Conservation (phyloP, 2,888 invertebrate species). For the Phengaris arion region DNA sequence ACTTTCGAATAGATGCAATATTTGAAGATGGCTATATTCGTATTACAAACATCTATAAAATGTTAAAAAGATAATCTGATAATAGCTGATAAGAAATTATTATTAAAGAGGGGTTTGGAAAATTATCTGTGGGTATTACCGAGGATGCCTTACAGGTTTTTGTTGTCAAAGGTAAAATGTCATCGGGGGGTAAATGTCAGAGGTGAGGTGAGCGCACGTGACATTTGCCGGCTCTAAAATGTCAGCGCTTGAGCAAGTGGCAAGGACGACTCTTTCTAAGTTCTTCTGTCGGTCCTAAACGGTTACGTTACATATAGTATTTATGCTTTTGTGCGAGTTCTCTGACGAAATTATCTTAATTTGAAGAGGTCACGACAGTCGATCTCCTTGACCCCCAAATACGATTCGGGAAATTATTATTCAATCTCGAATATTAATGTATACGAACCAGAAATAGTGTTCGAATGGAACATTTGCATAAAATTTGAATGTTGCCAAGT, state of each 20-base stretch:
- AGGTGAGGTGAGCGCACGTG: constrained; percentile 72
- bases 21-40: neutral
- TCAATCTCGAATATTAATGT: constrained; percentile 35
- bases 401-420: constrained; percentile 54
- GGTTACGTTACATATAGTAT: constrained; percentile 71
- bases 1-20: neutral
- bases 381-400: constrained; percentile 69
- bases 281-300: constrained; percentile 64
- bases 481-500: constrained; percentile 25
- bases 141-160: constrained; percentile 44
- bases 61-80: neutral
- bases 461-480: constrained; percentile 11
- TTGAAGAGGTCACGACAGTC: constrained; percentile 67
- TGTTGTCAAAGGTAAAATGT: constrained; percentile 63
- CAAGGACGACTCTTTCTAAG: constrained; percentile 78
- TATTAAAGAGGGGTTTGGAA: neutral
- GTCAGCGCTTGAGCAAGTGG: constrained; percentile 76
- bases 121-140: constrained; percentile 28
- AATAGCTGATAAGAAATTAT: neutral
- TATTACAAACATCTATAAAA: neutral
- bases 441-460: neutral
- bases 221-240: constrained; percentile 74
- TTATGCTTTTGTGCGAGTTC: constrained; percentile 63
- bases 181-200: constrained; percentile 68
- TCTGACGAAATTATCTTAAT: constrained; percentile 71